Conservation (phyloP, 2,888 invertebrate species). For the Latrodectus elegans region DNA sequence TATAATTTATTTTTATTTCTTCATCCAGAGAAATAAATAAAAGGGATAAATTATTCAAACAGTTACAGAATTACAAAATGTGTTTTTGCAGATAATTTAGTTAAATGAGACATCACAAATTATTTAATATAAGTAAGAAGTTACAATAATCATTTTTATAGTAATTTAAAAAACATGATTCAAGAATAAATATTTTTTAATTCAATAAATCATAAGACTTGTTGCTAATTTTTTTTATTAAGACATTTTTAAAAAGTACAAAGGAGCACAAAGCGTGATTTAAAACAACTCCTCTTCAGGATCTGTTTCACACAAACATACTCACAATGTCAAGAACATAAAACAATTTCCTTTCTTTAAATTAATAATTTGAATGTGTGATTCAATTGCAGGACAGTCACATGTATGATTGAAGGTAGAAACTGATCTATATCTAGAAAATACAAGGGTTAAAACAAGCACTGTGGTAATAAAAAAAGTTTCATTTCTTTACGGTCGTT, state of each 20-base stretch:
- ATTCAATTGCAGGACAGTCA: conserved; percentile 56
- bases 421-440: conserved; percentile 47
- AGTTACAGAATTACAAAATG: too few relatives aligned
- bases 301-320: conserved; percentile 44
- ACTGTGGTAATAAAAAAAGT: conserved; percentile 34
- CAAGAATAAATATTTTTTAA: too few relatives aligned
- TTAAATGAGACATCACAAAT: too few relatives aligned
- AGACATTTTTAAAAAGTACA: conserved; percentile 67
- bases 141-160: too few relatives aligned
- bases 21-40: too few relatives aligned
- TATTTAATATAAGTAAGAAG: too few relatives aligned
- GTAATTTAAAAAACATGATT: too few relatives aligned
- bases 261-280: conserved; percentile 69
- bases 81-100: too few relatives aligned
- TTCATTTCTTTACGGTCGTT: conserved; percentile 25
- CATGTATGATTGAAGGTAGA: conserved; percentile 21
- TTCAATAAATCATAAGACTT: background rate
- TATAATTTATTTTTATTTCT: too few relatives aligned
- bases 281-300: conserved; percentile 42
- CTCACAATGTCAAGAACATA: conserved; percentile 53
- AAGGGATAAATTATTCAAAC: too few relatives aligned
- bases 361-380: conserved; percentile 34
- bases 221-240: conserved; percentile 66
- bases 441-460: conserved; percentile 58
- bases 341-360: conserved; percentile 47